Percentiles rank a stretch among this genome's conserved stretches.
Evolutionary conservation across 2,797 vertebrate species (phyloP).

Genomic region (Tympanoctomys barrerae): DNA sequence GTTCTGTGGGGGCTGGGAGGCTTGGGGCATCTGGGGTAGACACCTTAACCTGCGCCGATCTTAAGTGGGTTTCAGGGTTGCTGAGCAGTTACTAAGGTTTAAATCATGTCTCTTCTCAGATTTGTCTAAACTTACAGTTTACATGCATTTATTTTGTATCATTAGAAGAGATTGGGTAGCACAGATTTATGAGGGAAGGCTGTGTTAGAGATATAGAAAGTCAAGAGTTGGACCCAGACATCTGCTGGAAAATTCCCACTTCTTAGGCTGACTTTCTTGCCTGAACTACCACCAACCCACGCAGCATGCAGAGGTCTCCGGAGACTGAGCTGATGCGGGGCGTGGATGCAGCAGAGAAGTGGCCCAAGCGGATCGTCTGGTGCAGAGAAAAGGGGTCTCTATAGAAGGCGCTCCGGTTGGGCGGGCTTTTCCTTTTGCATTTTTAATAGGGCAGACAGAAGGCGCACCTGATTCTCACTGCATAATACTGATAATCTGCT

Average conservation of each 20-base stretch:
- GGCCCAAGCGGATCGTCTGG: background rate
- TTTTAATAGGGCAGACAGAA: background rate
- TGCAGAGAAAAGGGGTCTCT: background rate
- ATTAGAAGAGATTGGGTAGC: background rate
- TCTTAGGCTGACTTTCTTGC: background rate
- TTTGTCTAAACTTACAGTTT: background rate
- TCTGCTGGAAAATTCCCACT: background rate
- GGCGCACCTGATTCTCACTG: background rate
- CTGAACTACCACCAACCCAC: background rate
- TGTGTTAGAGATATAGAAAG: background rate
- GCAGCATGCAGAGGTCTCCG: background rate
- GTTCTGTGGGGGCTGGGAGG: background rate
- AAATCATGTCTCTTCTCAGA: background rate
- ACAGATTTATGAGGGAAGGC: background rate
- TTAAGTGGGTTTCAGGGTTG: background rate
- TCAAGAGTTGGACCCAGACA: background rate
- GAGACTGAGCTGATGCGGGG: background rate
- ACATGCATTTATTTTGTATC: background rate
- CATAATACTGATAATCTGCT: background rate
- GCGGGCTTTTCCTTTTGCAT: background rate
- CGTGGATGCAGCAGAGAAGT: background rate
- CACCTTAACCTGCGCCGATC: background rate
- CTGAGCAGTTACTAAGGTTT: background rate
- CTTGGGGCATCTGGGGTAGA: rapidly evolving
- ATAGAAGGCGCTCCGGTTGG: background rate